These are phyloP conservation scores for Icerya purchasi DNA, from an alignment of 2,888 invertebrate species.

Conservation along the genomic window DNA sequence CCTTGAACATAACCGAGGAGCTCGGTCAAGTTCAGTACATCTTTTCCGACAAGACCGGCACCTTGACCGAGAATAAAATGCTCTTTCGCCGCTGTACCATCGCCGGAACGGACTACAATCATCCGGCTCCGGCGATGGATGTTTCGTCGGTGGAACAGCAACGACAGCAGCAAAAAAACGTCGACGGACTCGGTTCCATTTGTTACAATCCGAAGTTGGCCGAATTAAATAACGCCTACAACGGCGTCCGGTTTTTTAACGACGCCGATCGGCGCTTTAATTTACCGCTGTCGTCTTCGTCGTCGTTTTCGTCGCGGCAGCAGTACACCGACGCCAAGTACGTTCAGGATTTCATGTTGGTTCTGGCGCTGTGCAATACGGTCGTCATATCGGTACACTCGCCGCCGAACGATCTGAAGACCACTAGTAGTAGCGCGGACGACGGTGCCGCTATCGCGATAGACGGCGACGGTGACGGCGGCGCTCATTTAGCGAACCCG, in stretches of 20 bases:
- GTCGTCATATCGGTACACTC: slow-evolving; percentile 82
- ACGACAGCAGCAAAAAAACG: not conserved
- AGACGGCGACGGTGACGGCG: not conserved
- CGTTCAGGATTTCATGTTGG: slow-evolving; percentile 70
- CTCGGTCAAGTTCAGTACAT: slow-evolving; percentile 86
- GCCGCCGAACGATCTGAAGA: not conserved
- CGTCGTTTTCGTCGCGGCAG: not conserved
- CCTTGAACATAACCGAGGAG: slow-evolving; percentile 92
- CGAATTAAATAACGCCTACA: not conserved
- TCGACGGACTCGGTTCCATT: not conserved
- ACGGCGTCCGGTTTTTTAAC: not conserved
- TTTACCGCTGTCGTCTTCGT: not conserved
- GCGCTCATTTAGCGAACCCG: not conserved
- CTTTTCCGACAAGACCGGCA: slow-evolving; percentile 95
- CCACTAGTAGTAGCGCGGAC: not conserved
- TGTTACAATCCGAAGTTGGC: not conserved
- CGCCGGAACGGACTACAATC: slow-evolving; percentile 36
- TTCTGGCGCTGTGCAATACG: slow-evolving; percentile 87
- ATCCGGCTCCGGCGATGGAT: slow-evolving; percentile 37
- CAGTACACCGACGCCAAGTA: slow-evolving; percentile 40
- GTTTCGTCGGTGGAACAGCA: not conserved
- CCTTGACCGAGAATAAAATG: slow-evolving; percentile 95
- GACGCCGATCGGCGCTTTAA: not conserved
- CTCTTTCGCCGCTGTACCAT: slow-evolving; percentile 78
- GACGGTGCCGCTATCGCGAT: not conserved